These are phyloP conservation scores for Epinephelus cyanopodus DNA, from an alignment of 2,113 vertebrate species.

Conservation along the genomic window DNA sequence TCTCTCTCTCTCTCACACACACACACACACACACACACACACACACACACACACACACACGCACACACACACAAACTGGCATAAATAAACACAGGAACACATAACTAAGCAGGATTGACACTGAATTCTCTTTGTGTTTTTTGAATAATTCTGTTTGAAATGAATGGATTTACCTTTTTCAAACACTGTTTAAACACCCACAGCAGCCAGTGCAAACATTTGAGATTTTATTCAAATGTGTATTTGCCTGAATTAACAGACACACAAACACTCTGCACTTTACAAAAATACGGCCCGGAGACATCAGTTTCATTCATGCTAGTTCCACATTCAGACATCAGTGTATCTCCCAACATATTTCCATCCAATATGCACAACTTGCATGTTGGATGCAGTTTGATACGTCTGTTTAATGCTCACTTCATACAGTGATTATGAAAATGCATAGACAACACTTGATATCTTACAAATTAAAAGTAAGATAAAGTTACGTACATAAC, in stretches of 20 bases:
- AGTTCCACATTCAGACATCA: not conserved
- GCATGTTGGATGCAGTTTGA: slow-evolving; percentile 4
- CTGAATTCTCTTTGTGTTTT: not conserved
- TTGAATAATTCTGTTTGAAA: slow-evolving; percentile 13
- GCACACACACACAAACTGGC: not conserved
- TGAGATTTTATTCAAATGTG: slow-evolving; percentile 40
- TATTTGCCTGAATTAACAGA: slow-evolving; percentile 38
- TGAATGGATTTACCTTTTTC: slow-evolving; percentile 28
- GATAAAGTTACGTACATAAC: too few species aligned
- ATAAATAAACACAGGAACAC: not conserved
- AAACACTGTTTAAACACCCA: slow-evolving; percentile 41
- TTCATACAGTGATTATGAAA: too few species aligned
- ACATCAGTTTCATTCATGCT: not conserved
- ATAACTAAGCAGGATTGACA: not conserved
- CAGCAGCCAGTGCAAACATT: slow-evolving; percentile 46
- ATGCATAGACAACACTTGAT: too few species aligned
- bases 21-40: not conserved
- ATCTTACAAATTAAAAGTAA: too few species aligned
- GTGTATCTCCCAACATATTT: not conserved
- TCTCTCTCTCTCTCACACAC: too few species aligned
- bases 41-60: not conserved
- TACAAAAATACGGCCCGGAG: slow-evolving; percentile 33
- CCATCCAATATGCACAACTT: not conserved
- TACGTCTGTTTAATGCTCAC: not conserved
- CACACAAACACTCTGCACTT: slow-evolving; percentile 12